Conservation (phyloP, 2,797 vertebrate genomes). For the Oryzias dopingdopingensis region DNA sequence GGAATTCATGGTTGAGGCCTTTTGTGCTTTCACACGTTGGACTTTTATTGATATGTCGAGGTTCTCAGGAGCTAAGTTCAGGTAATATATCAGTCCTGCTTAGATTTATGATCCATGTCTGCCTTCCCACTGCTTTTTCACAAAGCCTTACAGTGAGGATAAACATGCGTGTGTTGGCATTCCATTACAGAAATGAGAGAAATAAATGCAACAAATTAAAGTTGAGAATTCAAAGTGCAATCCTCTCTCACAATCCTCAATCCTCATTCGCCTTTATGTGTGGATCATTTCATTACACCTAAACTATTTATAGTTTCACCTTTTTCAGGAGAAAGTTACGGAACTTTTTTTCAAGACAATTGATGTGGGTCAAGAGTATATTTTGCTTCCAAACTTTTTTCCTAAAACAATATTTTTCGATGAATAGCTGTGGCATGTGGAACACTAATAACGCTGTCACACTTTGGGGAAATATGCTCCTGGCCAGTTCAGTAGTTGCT, state of each 20-base stretch:
- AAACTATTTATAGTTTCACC: too few species aligned
- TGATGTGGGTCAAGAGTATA: too few species aligned
- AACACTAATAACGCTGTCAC: conserved; percentile 26
- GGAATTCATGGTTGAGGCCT: conserved; percentile 33
- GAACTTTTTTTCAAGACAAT: too few species aligned
- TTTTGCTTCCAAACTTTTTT: conserved; percentile 1
- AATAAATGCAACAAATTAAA: too few species aligned
- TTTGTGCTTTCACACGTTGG: conserved; percentile 24
- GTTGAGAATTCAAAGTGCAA: too few species aligned
- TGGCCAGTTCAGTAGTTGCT: conserved; percentile 44
- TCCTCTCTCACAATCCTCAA: too few species aligned
- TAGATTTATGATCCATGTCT: conserved; percentile 1
- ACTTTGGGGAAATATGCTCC: conserved; percentile 38
- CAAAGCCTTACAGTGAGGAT: background rate
- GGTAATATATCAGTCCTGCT: conserved; percentile 6
- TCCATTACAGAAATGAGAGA: too few species aligned
- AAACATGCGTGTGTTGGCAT: too few species aligned
- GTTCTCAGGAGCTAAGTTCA: conserved; percentile 10
- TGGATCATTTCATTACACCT: too few species aligned
- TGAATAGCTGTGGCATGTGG: conserved; percentile 3
- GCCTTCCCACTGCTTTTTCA: conserved; percentile 5
- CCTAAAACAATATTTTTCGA: conserved; percentile 4
- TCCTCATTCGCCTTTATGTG: too few species aligned
- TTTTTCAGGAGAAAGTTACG: too few species aligned
- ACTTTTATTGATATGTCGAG: conserved; percentile 11